Conservation (phyloP, 2,888 invertebrate species). For the Pyralis farinalis region DNA sequence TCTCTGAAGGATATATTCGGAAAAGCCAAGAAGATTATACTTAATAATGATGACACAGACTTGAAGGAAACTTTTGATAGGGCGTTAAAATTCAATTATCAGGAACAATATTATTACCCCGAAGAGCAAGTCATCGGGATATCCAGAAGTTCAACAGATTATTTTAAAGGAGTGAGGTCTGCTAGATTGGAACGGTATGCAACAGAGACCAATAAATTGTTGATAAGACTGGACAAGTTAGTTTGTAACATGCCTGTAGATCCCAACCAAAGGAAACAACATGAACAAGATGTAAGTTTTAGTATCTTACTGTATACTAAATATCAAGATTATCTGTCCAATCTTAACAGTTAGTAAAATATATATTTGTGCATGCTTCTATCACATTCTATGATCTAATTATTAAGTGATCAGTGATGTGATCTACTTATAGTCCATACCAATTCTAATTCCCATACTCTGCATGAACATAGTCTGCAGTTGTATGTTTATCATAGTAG, state of each 20-base stretch:
- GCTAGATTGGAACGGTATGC: slow-evolving; percentile 91
- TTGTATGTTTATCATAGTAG: no score
- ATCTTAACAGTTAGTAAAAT: no score
- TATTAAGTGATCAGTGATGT: no score
- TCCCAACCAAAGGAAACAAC: slow-evolving; percentile 86
- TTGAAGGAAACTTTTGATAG: slow-evolving; percentile 80
- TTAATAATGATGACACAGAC: slow-evolving; percentile 84
- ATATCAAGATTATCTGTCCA: no score
- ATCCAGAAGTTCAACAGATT: slow-evolving; percentile 84
- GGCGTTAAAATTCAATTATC: slow-evolving; percentile 65
- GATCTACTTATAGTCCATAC: no score
- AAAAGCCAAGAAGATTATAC: slow-evolving; percentile 94
- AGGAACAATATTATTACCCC: slow-evolving; percentile 48
- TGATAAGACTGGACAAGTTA: slow-evolving; percentile 95
- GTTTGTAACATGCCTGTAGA: slow-evolving; percentile 89
- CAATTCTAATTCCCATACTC: no score
- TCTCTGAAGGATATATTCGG: slow-evolving; percentile 92
- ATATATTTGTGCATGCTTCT: no score
- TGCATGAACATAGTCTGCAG: no score
- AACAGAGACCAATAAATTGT: slow-evolving; percentile 96
- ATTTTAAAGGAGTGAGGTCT: slow-evolving; percentile 86
- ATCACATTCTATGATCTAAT: no score
- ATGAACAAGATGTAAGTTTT: slow-evolving; percentile 82
- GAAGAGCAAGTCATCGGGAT: slow-evolving; percentile 84
- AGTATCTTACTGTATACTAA: no score